phyloP scores from a whole-genome alignment of 2,113 vertebrate species.

The Ariopsis seemanni region DNA sequence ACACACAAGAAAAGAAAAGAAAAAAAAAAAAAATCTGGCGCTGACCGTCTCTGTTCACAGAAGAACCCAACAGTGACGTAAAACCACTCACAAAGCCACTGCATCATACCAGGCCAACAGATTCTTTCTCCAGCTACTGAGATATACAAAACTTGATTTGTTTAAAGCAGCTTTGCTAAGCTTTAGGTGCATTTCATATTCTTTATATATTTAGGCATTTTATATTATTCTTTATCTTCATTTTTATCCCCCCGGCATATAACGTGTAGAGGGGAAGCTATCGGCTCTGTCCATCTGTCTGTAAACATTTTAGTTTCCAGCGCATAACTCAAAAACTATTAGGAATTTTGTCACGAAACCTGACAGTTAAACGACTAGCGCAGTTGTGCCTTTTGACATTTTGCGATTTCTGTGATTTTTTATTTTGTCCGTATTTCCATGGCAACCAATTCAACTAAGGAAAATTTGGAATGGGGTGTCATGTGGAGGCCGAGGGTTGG shows the following conservation, averaged over 20 bases:
- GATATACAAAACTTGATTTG: neutral
- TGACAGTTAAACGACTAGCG: too few species aligned
- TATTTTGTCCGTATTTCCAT: too few species aligned
- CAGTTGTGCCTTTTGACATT: too few species aligned
- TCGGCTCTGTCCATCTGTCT: too few species aligned
- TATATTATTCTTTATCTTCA: neutral
- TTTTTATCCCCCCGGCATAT: neutral
- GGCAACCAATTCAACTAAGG: too few species aligned
- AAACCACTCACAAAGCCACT: neutral
- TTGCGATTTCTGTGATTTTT: too few species aligned
- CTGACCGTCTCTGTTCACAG: conserved; percentile 27
- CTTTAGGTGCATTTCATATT: neutral
- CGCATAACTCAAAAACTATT: too few species aligned
- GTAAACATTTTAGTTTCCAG: too few species aligned
- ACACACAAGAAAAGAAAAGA: neutral
- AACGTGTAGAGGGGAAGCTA: too few species aligned
- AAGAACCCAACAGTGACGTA: conserved; percentile 4
- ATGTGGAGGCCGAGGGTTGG: too few species aligned
- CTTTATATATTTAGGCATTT: neutral
- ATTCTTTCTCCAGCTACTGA: neutral
- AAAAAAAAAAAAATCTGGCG: conserved; percentile 29
- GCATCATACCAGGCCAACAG: neutral
- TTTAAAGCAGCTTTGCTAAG: neutral
- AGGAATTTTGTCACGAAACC: too few species aligned
- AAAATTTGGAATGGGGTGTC: too few species aligned